Percentiles rank a stretch among this genome's conserved stretches.
Evolutionary conservation across 2,113 vertebrate genomes (phyloP).

Genomic region (Calidris pugnax): DNA sequence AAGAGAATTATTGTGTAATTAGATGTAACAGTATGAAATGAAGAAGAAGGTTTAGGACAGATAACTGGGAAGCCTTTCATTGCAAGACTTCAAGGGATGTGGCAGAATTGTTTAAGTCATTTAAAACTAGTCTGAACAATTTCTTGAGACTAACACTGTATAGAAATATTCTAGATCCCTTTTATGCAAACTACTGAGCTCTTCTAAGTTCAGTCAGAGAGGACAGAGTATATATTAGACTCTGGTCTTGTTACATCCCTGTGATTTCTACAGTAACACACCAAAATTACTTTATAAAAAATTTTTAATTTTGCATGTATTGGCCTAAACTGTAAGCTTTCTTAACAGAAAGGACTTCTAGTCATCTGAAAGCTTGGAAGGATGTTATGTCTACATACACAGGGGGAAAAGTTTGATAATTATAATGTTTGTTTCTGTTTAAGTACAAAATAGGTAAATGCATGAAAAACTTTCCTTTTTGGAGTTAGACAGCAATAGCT

Average conservation of each 20-base stretch:
- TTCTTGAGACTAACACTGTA: neutral
- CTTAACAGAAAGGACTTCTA: neutral
- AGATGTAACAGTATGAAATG: neutral
- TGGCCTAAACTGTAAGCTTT: neutral
- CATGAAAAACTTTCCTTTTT: fast-evolving
- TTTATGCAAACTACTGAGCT: neutral
- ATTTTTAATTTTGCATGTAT: neutral
- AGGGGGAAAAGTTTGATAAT: neutral
- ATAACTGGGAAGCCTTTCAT: neutral
- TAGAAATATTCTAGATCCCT: neutral
- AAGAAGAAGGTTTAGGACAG: neutral
- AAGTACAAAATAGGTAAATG: neutral
- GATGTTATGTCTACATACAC: neutral
- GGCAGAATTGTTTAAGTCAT: neutral
- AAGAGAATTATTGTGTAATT: constrained; percentile 1
- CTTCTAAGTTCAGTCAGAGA: neutral
- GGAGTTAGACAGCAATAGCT: neutral
- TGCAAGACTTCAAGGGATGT: neutral
- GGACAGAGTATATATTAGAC: neutral
- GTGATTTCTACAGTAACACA: neutral
- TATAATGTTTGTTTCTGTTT: neutral
- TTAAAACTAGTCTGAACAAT: neutral
- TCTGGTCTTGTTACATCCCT: neutral
- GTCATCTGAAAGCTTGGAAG: neutral
- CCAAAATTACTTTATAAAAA: neutral